Evolutionary conservation across 2,113 vertebrate genomes (phyloP).

Genomic region (Paradisaea rubra): DNA sequence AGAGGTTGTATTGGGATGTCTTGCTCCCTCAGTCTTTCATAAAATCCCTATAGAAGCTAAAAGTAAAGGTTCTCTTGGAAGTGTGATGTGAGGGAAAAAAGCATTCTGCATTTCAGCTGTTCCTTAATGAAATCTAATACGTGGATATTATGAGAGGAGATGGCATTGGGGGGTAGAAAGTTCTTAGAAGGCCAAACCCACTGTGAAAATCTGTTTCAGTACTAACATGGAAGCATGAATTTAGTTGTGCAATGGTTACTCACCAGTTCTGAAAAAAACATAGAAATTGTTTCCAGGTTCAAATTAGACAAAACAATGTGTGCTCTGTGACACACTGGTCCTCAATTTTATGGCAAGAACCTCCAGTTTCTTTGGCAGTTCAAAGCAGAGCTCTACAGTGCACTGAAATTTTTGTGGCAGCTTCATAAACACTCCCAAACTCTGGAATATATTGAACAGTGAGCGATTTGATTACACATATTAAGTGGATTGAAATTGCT

Average conservation of each 20-base stretch:
- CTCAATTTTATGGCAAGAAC: conserved; percentile 5
- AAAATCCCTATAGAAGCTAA: background rate
- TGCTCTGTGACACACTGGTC: background rate
- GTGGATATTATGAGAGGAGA: background rate
- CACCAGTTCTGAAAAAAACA: background rate
- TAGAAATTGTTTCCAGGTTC: conserved; percentile 8
- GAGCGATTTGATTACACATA: background rate
- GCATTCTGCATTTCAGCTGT: background rate
- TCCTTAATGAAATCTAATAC: background rate
- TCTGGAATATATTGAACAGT: background rate
- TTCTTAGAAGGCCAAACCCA: background rate
- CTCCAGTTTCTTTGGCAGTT: conserved; percentile 7
- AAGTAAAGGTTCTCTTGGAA: background rate
- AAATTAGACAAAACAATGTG: background rate
- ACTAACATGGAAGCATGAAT: background rate
- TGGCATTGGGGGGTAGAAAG: background rate
- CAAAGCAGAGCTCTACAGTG: background rate
- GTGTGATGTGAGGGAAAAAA: background rate
- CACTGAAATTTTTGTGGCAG: conserved; percentile 18
- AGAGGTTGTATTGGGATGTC: background rate
- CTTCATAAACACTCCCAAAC: background rate
- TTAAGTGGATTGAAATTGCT: conserved; percentile 16
- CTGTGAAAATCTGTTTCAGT: background rate
- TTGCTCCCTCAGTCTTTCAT: background rate
- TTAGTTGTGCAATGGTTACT: background rate